Evolutionary conservation across 2,888 invertebrate genomes (phyloP).

Genomic region (Vanessa cardui): DNA sequence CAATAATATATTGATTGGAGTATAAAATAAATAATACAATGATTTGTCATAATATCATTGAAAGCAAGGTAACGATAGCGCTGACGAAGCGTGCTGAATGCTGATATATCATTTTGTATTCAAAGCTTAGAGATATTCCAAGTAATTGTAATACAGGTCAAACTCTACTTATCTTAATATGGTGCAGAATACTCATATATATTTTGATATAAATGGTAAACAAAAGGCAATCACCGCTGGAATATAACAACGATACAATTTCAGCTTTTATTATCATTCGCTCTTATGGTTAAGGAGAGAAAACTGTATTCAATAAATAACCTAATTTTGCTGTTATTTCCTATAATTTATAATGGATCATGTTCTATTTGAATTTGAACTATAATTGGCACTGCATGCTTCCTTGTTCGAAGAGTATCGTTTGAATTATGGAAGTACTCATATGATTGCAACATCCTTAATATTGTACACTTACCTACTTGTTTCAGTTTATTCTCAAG

Average conservation of each 20-base stretch:
- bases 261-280: constrained; percentile 58
- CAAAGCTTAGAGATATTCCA: not conserved
- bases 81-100: constrained; percentile 49
- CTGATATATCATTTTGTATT: not conserved
- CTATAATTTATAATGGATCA: not conserved
- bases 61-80: constrained; percentile 76
- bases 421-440: no score
- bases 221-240: constrained; percentile 7
- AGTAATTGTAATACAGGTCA: not conserved
- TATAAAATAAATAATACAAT: not conserved
- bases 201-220: constrained; percentile 8
- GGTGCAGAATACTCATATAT: constrained; percentile 5
- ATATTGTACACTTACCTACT: no score
- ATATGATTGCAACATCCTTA: no score
- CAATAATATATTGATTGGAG: not conserved
- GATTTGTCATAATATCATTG: constrained; percentile 68
- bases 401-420: no score
- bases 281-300: not conserved
- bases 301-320: not conserved
- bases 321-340: not conserved
- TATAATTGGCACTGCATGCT: not conserved
- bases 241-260: constrained; percentile 54
- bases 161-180: not conserved
- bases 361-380: no score
- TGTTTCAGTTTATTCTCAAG: no score